Evolutionary conservation across 1,140 invertebrate genomes (phyloP), one percentile per base, ranked within the genome.

Genomic region (Hormaphis cornu): DNA sequence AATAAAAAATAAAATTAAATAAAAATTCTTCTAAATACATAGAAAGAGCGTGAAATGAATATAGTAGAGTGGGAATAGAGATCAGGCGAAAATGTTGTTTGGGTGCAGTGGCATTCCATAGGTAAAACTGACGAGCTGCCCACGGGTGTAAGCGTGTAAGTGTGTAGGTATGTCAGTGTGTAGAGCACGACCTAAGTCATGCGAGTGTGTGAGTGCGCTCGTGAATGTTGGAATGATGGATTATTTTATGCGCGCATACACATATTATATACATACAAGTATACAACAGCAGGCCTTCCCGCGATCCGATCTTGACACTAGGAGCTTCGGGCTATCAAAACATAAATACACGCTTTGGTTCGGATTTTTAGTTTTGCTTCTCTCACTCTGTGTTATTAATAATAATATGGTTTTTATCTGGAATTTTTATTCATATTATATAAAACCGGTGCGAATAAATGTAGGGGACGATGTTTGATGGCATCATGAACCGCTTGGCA

Each of bases 151-250:
- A 35, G 28, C 30, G 42, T 63, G 40, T 50, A 28, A 9, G 20
- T 37, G 40, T 35, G 42, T 48, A 7, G 9, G 40, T 18, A 22
- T 8, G 24, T 2, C 9, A 2, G 40, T 18, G 40, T 16, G 37
- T 28, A 28, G 24, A 18, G 58, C 9, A 26, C 4, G 20, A 16
- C 18, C 7, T 18, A 7, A 2, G 35, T n/a, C 35, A 7, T 58
- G 33, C 16, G 42, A 16, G 61, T 66, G 14, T 44, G 59, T 63
- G 58, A 20, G 42, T 63, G n/a, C 44, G 42, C 20, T 48, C 2
- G 61, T 66, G 61, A 66, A 66, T 66, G 61, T 66, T 66, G 42
- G 61, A 66, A 66, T 66, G 61, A 66, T 66, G 61, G 42, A 66
- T 66, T 66, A 66, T 66, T 66, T 50, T 50, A 66, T 66, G 61